Base-by-base conservation (phyloP, 2,113 vertebrate species). In the Crocuta crocuta region DNA sequence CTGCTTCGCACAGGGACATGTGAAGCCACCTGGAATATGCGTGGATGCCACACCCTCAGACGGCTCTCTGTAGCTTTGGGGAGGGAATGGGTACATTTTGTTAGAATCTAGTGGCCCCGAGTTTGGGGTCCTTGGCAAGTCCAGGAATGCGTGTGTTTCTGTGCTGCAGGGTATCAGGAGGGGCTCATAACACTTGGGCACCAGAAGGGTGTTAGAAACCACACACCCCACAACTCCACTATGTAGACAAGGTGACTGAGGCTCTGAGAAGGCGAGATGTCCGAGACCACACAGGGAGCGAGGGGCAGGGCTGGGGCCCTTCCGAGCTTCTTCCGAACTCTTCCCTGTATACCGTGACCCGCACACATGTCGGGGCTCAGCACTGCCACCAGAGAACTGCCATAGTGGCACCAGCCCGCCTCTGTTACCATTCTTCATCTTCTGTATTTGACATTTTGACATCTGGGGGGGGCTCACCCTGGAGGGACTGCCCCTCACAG, bases 51-150 rank as follows among this genome's bases (percentile, higher is more conserved):
- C 2, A 21, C 26, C 76, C n/a, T 19, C 43, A 5, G 13, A 2
- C 7, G 4, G 9, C 0, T 23, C 43, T 53, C 28, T 12, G 2
- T 2, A 0, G 55, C 50, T 39, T 19, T 21, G 33, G 33, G 13
- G 53, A 61, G 65, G 4, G 26, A 7, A 26, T 35, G 17, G 0
- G 0, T 4, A 5, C 0, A 0, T 23, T 48, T 7, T 0, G 1
- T 35, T 63, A 26, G 48, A 33, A 70, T 35, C 15, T 1, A 3
- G 91, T 19, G 66, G 33, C 33, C 68, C 48, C 13, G 45, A 31
- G 19, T 50, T 35, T 24, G 35, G 11, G 8, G 11, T 66, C 63
- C 55, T 35, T n/a, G 90, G 50, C 2, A 4, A 12, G 70, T 15
- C 10, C 15, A 71, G 43, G 73, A 35, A 35, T 11, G 10, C 7